These are phyloP conservation scores for Laticauda laticaudata DNA, from an alignment of 2,113 vertebrate genomes.

Conservation along the genomic window DNA sequence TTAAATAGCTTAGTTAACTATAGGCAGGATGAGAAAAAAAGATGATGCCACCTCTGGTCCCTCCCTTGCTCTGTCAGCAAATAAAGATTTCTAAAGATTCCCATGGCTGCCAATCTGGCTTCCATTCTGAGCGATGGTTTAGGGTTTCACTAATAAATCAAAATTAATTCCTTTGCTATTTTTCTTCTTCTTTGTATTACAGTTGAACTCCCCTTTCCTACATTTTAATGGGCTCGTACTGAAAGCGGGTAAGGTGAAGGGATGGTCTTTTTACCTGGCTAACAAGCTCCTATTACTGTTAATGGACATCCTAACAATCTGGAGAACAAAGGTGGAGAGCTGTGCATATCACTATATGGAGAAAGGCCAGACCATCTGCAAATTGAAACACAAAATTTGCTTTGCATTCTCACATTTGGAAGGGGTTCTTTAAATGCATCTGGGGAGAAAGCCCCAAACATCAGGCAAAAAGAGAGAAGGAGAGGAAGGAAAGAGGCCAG, in stretches of 20 bases:
- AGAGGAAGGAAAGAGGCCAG: constrained; percentile 14
- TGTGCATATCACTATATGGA: constrained; percentile 35
- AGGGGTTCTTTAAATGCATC: constrained; percentile 44
- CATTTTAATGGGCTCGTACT: constrained; percentile 64
- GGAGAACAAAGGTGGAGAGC: constrained; percentile 62
- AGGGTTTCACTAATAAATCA: constrained; percentile 63
- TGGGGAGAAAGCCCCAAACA: constrained; percentile 26
- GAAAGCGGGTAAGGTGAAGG: constrained; percentile 62
- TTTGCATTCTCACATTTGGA: constrained; percentile 45
- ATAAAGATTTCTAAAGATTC: constrained; percentile 50
- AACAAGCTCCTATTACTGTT: constrained; percentile 66
- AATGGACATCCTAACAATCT: constrained; percentile 60
- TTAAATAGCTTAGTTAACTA: constrained; percentile 52
- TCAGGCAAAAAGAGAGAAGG: constrained; percentile 3
- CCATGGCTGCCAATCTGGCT: constrained; percentile 49
- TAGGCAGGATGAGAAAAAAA: constrained; percentile 47
- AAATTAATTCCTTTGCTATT: constrained; percentile 54
- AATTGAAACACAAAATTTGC: constrained; percentile 48
- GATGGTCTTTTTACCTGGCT: constrained; percentile 46
- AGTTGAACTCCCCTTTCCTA: constrained; percentile 51
- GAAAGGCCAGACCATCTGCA: constrained; percentile 33
- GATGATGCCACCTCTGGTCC: constrained; percentile 45
- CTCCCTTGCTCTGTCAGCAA: constrained; percentile 10
- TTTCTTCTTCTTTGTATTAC: constrained; percentile 53
- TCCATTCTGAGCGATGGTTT: constrained; percentile 14